Evolutionary conservation across 2,797 vertebrate species (phyloP), one percentile per base, ranked within the genome.

Genomic region (Galaxias olidus): DNA sequence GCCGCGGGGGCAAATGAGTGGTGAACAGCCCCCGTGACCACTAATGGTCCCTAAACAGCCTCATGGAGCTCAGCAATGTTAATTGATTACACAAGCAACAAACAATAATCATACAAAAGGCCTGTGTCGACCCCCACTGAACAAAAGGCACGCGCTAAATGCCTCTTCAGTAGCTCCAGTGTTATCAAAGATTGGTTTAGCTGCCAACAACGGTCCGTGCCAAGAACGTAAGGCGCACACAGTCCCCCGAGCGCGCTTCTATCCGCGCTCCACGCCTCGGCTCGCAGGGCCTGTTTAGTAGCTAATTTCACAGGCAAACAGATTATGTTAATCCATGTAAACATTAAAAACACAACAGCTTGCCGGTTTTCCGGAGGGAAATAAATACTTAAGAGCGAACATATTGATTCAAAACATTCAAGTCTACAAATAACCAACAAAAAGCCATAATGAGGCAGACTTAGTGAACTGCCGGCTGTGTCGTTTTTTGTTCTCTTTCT

Each of bases 311-410:
- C 90, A 91, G 89, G 86, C 91, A 92, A 92, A 92, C 90, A 92
- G 91, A 93, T 93, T 93, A 93, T 92, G 90, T 82, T 91, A 93
- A 93, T 93, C 90, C 90, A 10, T 91, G 91, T 93, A 92, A 93
- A 92, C 91, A 92, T 87, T 90, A 87, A 90, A 47, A 92, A 90
- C 89, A 89, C 84, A 89, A 91, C 90, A 90, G 88, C 88, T 88
- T 90, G 89, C 82, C 82, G 81, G 85, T 88, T 87, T 87, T 89
- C 87, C 87, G 72, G 67, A 56, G 89, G 91, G 90, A 92, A 90
- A 92, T 93, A 89, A 90, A 88, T 79, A 88, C 88, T 90, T 76
- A 83, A 90, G 86, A 82, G 86, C 40, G 78, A 89, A 86, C 86
- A 87, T 90, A 91, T 88, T 91, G 90, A 89, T 88, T 90, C 83